Conservation (phyloP, 35 echinoderm and acorn worm species). For the Ptychodera flava region DNA sequence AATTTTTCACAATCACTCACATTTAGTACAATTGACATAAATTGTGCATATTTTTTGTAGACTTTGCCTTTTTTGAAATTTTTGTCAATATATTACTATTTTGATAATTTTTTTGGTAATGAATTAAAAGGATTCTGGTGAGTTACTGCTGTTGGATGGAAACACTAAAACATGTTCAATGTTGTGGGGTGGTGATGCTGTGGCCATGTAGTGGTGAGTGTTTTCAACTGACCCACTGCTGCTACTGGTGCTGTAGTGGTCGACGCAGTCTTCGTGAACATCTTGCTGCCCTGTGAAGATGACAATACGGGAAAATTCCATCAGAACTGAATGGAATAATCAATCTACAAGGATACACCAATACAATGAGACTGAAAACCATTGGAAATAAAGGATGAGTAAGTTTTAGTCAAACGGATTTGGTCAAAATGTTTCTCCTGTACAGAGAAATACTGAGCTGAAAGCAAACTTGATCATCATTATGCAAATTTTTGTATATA, state of each 20-base stretch:
- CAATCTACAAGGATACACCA: not conserved
- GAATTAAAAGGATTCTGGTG: not conserved
- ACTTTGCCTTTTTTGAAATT: too few species aligned
- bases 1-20: too few species aligned
- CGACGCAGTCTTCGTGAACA: slow-evolving; percentile 35
- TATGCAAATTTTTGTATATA: too few species aligned
- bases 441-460: not conserved
- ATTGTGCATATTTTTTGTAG: too few species aligned
- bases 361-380: not conserved
- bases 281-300: not conserved
- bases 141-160: slow-evolving; percentile 46
- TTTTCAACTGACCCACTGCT: slow-evolving; percentile 67
- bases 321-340: too few species aligned
- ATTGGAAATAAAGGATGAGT: not conserved
- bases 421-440: not conserved
- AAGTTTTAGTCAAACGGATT: not conserved
- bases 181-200: slow-evolving; percentile 55
- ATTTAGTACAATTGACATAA: too few species aligned
- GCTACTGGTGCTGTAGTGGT: slow-evolving; percentile 65
- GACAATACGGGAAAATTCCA: too few species aligned
- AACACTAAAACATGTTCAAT: slow-evolving; percentile 97
- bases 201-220: slow-evolving; percentile 75
- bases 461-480: not conserved
- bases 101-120: too few species aligned
- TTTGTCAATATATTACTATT: too few species aligned